A percentile compares a stretch with the other conserved stretches of the same genome.
Evolutionary conservation across 53 echinoderm and acorn worm genomes (phyloP).

Genomic region (Apostichopus leukothele): DNA sequence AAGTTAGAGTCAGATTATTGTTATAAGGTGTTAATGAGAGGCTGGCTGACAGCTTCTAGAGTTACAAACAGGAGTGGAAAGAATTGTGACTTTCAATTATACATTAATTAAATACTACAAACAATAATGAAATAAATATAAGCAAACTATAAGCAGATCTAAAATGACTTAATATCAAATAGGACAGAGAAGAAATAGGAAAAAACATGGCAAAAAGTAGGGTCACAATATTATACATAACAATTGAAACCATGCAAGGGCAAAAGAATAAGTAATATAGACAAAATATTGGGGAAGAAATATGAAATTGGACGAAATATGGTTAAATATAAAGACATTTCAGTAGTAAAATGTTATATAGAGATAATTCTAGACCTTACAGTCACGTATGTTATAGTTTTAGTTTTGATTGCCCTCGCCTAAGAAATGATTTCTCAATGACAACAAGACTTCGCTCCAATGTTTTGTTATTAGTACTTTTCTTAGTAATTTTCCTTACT

Average conservation of each 20-base stretch:
- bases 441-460: too few relatives aligned
- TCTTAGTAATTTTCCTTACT: too few relatives aligned
- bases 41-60: not conserved
- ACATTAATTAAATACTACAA: not conserved
- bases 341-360: too few relatives aligned
- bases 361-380: too few relatives aligned
- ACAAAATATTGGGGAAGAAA: not conserved
- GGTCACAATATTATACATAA: not conserved
- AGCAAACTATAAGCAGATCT: not conserved
- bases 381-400: too few relatives aligned
- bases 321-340: too few relatives aligned
- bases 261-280: not conserved
- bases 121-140: not conserved
- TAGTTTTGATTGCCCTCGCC: too few relatives aligned
- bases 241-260: not conserved
- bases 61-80: not conserved
- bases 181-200: not conserved
- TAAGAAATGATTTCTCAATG: too few relatives aligned
- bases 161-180: not conserved
- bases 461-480: too few relatives aligned
- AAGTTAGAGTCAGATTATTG: too few relatives aligned
- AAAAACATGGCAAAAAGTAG: not conserved
- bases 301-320: too few relatives aligned
- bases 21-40: too few relatives aligned
- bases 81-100: not conserved